A percentile compares a stretch with the other conserved stretches of the same genome.
Evolutionary conservation across 1,140 invertebrate species (phyloP).

Genomic region (Drosophila nasuta): DNA sequence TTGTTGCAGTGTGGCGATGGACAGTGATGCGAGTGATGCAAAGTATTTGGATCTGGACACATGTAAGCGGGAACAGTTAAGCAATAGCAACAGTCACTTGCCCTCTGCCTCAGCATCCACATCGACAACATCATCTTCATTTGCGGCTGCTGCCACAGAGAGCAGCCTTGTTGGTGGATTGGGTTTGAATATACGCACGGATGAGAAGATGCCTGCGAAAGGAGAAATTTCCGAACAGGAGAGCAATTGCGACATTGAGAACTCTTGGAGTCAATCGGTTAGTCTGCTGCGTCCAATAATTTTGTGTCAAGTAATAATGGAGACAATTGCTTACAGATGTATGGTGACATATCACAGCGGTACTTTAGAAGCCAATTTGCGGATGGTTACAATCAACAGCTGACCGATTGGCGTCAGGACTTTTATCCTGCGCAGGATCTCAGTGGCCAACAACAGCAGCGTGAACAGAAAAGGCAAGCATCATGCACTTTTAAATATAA

Average conservation of each 20-base stretch:
- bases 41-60: conserved; percentile 81
- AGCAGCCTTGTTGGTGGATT: conserved; percentile 85
- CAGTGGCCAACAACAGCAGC: conserved; percentile 56
- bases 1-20: conserved; percentile 65
- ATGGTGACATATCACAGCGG: conserved; percentile 77
- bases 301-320: neutral
- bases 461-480: conserved; percentile 60
- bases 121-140: conserved; percentile 76
- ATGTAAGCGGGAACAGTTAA: conserved; percentile 80
- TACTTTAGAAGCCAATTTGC: conserved; percentile 78
- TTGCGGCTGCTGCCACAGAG: conserved; percentile 72
- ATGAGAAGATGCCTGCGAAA: conserved; percentile 93
- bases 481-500: neutral
- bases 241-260: conserved; percentile 91
- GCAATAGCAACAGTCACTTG: conserved; percentile 62
- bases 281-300: conserved; percentile 2
- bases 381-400: conserved; percentile 67
- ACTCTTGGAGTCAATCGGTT: conserved; percentile 88
- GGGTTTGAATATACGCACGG: conserved; percentile 90
- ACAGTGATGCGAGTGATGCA: conserved; percentile 60
- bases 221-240: conserved; percentile 93
- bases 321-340: conserved; percentile 52
- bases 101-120: conserved; percentile 64
- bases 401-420: conserved; percentile 76
- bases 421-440: conserved; percentile 78